These are phyloP conservation scores for Microdon myrmicae DNA, from an alignment of 2,888 invertebrate genomes.

Conservation along the genomic window DNA sequence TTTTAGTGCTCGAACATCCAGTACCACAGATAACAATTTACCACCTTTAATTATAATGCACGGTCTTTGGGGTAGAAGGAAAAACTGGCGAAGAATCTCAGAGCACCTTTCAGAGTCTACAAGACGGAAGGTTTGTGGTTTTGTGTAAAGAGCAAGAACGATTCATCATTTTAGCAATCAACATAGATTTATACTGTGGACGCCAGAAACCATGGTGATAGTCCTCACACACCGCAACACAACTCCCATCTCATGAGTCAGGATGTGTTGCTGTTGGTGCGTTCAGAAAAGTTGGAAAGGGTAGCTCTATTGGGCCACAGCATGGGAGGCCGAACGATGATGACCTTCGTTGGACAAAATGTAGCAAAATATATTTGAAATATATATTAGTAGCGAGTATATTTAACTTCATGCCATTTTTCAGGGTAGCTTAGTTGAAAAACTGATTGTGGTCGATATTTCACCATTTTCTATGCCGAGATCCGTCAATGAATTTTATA, in stretches of 20 bases:
- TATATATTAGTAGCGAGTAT: background rate
- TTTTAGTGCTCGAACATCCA: conserved; percentile 74
- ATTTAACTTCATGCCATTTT: conserved; percentile 27
- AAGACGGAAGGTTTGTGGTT: conserved; percentile 69
- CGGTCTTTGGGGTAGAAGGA: conserved; percentile 86
- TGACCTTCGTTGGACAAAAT: conserved; percentile 82
- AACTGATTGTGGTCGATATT: conserved; percentile 78
- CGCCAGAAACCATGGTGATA: conserved; percentile 94
- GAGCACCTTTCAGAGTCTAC: conserved; percentile 72
- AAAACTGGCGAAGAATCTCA: conserved; percentile 85
- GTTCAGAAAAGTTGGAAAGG: conserved; percentile 73
- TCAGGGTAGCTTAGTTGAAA: conserved; percentile 73
- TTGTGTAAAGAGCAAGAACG: background rate
- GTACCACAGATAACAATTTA: conserved; percentile 58
- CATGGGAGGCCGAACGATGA: conserved; percentile 92
- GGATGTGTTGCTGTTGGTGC: conserved; percentile 77
- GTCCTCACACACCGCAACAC: conserved; percentile 80
- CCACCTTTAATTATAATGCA: conserved; percentile 84
- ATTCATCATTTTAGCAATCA: background rate
- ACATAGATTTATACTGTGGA: conserved; percentile 73
- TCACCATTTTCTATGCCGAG: too few species aligned
- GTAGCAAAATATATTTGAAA: background rate
- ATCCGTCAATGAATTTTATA: too few species aligned
- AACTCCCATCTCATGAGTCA: conserved; percentile 78
- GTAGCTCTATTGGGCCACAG: conserved; percentile 87